Evolutionary conservation across 35 echinoderm and acorn worm genomes (phyloP).

Genomic region (Diadema setosum): DNA sequence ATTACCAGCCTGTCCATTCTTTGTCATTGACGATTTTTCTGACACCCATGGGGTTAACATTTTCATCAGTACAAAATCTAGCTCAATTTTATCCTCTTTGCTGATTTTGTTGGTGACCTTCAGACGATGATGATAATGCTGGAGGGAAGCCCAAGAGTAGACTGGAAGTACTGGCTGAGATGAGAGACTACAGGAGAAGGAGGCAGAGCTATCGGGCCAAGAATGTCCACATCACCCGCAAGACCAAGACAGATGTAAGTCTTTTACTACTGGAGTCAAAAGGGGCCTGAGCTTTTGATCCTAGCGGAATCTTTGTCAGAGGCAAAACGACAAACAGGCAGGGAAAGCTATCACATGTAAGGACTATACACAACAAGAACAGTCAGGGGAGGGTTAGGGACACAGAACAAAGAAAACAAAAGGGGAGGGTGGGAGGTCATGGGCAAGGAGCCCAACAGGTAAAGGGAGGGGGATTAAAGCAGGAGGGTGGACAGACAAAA

Average conservation of each 20-base stretch:
- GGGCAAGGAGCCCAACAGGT: background rate
- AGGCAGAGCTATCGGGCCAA: constrained; percentile 85
- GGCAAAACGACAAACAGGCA: background rate
- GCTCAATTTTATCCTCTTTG: background rate
- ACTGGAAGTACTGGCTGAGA: constrained; percentile 50
- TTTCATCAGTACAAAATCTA: background rate
- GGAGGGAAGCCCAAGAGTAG: background rate
- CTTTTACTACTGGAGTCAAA: too few relatives aligned
- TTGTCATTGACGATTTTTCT: too few relatives aligned
- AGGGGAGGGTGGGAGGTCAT: background rate
- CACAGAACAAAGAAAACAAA: background rate
- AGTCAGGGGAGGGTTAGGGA: background rate
- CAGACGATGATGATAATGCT: background rate
- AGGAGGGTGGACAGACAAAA: background rate
- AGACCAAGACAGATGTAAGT: constrained; percentile 76
- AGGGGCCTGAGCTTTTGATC: too few relatives aligned
- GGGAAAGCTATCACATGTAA: background rate
- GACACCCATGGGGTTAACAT: background rate
- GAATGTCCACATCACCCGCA: constrained; percentile 91
- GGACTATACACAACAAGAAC: background rate
- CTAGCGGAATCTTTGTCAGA: background rate
- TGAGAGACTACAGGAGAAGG: constrained; percentile 75
- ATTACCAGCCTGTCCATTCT: too few relatives aligned
- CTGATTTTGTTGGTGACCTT: background rate
- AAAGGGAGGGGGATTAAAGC: background rate